These are phyloP conservation scores for Emesis russula DNA, from an alignment of 2,888 invertebrate genomes.

Conservation along the genomic window DNA sequence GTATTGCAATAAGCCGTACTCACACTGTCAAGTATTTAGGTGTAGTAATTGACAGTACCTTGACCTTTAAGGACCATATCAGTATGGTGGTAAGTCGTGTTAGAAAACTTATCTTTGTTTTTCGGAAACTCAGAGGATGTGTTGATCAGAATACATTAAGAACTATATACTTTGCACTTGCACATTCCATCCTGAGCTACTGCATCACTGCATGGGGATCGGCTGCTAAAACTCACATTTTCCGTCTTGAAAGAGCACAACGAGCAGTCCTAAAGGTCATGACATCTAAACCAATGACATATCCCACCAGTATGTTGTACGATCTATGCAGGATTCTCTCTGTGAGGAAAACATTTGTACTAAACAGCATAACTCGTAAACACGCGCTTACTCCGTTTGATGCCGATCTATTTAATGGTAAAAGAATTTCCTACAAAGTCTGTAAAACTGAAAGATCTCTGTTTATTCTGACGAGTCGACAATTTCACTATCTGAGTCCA, in stretches of 20 bases:
- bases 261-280: not conserved
- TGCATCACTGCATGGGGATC: not conserved
- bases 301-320: not conserved
- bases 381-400: not conserved
- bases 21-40: not conserved
- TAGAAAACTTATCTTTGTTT: not conserved
- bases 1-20: too few relatives aligned
- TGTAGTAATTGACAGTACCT: not conserved
- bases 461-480: not conserved
- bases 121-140: not conserved
- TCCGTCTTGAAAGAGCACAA: not conserved
- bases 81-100: not conserved
- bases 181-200: not conserved
- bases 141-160: not conserved
- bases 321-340: not conserved
- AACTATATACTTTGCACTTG: not conserved
- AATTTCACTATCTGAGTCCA: not conserved
- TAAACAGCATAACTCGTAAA: not conserved
- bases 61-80: not conserved
- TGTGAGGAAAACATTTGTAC: not conserved
- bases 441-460: not conserved
- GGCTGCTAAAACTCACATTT: conserved; percentile 6
- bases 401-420: not conserved
- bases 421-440: not conserved
- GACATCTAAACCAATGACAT: not conserved